These are phyloP conservation scores for Trachelipus rathkii DNA, from an alignment of 1,140 invertebrate genomes.

Conservation along the genomic window DNA sequence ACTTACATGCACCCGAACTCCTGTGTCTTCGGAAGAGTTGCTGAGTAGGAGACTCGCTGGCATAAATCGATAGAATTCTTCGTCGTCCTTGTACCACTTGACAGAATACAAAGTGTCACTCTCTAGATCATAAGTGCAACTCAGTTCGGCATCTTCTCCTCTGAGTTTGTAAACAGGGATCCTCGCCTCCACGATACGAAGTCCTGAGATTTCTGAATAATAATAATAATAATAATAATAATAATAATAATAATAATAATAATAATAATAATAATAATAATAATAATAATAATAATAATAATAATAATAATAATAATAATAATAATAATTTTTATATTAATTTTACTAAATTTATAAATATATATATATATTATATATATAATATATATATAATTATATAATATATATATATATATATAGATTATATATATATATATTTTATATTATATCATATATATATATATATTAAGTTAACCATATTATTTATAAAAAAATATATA, in stretches of 20 bases:
- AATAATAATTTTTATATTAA: neutral
- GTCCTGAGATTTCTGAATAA: slow-evolving; percentile 24
- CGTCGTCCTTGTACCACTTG: slow-evolving; percentile 81
- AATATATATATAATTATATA: no score
- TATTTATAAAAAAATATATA: no score
- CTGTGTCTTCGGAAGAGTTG: slow-evolving; percentile 61
- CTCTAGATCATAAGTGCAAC: slow-evolving; percentile 73
- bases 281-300: slow-evolving; percentile 13
- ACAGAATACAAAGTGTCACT: slow-evolving; percentile 74
- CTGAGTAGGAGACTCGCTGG: slow-evolving; percentile 59
- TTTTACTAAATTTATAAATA: neutral
- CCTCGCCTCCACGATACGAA: slow-evolving; percentile 62
- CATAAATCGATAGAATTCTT: slow-evolving; percentile 79
- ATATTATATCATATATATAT: no score
- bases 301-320: slow-evolving; percentile 13
- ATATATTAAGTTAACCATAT: no score
- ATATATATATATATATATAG: no score
- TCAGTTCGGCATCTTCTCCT: slow-evolving; percentile 64
- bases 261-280: neutral
- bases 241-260: neutral
- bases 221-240: neutral
- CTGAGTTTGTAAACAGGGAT: slow-evolving; percentile 65
- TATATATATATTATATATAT: no score
- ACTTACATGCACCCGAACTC: slow-evolving; percentile 72
- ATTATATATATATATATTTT: no score